These are phyloP conservation scores for Mythimna loreyi DNA, from an alignment of 2,888 invertebrate genomes.

Conservation along the genomic window DNA sequence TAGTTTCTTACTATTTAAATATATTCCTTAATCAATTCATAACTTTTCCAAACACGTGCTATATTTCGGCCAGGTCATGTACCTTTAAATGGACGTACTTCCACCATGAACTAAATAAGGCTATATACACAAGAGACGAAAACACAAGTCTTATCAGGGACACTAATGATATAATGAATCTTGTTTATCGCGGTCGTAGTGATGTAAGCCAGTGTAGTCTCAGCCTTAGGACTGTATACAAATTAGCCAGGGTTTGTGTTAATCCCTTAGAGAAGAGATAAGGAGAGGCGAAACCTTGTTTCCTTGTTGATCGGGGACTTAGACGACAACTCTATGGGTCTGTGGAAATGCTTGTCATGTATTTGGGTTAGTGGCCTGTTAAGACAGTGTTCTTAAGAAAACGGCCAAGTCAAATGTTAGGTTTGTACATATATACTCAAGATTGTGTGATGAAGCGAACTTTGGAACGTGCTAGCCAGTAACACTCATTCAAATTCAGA, in stretches of 20 bases:
- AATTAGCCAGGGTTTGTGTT: constrained; percentile 54
- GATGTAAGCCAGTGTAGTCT: constrained; percentile 59
- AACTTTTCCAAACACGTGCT: background rate
- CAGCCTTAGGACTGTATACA: constrained; percentile 58
- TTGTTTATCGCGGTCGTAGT: constrained; percentile 62
- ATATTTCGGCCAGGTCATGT: background rate
- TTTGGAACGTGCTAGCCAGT: no score
- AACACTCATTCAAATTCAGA: no score
- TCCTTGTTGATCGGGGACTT: constrained; percentile 42
- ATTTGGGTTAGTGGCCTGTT: constrained; percentile 7
- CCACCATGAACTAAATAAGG: constrained; percentile 15
- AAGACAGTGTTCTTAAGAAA: background rate
- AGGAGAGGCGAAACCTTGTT: constrained; percentile 37
- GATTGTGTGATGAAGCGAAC: no score
- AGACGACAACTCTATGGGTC: constrained; percentile 9
- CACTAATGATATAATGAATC: constrained; percentile 64
- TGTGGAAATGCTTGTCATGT: constrained; percentile 21
- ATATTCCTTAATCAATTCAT: no score
- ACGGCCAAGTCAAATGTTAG: background rate
- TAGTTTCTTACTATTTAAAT: no score
- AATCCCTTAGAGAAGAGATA: constrained; percentile 52
- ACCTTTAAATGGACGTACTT: no score
- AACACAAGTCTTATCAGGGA: constrained; percentile 46
- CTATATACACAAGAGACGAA: constrained; percentile 22
- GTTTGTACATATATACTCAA: no score